Conservation (phyloP, 2,797 vertebrate species). For the Sphenopsis melanotis region DNA sequence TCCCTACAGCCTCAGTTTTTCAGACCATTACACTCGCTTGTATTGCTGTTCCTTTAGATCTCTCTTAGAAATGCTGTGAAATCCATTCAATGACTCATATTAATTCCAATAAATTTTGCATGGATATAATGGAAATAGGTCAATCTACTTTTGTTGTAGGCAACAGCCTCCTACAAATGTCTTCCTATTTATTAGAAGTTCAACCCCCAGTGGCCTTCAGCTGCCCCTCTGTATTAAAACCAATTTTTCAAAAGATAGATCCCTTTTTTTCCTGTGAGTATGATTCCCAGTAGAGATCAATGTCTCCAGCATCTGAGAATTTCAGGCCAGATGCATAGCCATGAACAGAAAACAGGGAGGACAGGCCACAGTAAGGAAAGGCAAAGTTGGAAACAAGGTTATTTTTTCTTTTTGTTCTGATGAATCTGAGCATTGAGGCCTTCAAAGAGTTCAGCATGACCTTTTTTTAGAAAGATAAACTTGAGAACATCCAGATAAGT, state of each 20-base stretch:
- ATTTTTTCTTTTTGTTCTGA: background rate
- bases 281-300: background rate
- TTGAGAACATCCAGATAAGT: background rate
- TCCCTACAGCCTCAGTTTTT: background rate
- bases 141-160: background rate
- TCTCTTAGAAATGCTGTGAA: background rate
- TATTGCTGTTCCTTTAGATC: background rate
- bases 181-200: background rate
- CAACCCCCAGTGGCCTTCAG: background rate
- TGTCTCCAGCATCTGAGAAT: background rate
- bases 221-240: background rate
- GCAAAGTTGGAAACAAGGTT: background rate
- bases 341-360: background rate
- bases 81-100: background rate
- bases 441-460: background rate
- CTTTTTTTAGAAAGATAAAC: background rate
- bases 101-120: background rate
- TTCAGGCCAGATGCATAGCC: background rate
- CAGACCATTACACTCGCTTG: background rate
- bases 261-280: background rate
- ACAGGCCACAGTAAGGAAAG: background rate
- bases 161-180: background rate
- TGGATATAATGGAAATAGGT: background rate
- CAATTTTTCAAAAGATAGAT: background rate
- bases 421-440: background rate